These are phyloP conservation scores for Mellivora capensis DNA, from an alignment of 2,113 vertebrate species.

Conservation along the genomic window DNA sequence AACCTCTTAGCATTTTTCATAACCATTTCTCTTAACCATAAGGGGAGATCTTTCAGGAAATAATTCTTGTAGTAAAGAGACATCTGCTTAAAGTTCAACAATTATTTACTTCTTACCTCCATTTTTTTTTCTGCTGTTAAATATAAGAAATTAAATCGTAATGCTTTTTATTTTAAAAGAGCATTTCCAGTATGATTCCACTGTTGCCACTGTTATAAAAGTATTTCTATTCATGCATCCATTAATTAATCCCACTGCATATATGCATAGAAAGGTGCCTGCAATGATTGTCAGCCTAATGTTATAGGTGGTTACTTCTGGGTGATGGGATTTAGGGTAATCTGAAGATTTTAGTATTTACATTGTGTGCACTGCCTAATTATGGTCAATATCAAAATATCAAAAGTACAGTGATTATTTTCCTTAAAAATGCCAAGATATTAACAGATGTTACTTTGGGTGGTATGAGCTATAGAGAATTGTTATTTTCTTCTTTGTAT, in stretches of 20 bases:
- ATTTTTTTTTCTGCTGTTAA: slow-evolving; percentile 40
- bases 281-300: background rate
- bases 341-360: background rate
- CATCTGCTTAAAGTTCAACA: background rate
- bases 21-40: background rate
- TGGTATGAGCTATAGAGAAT: background rate
- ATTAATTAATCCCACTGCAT: background rate
- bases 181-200: background rate
- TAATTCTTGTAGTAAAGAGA: background rate
- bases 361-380: background rate
- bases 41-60: background rate
- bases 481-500: background rate
- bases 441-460: background rate
- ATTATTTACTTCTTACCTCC: background rate
- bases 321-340: background rate
- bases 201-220: background rate
- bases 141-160: background rate
- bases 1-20: background rate
- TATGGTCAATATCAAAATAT: background rate
- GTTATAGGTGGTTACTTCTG: background rate
- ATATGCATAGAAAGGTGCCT: background rate
- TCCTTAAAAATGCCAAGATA: background rate
- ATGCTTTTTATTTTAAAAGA: background rate
- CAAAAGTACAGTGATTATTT: background rate
- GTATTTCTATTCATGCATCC: background rate